Conservation (phyloP, 2,113 vertebrate genomes). For the Myotis yumanensis region DNA sequence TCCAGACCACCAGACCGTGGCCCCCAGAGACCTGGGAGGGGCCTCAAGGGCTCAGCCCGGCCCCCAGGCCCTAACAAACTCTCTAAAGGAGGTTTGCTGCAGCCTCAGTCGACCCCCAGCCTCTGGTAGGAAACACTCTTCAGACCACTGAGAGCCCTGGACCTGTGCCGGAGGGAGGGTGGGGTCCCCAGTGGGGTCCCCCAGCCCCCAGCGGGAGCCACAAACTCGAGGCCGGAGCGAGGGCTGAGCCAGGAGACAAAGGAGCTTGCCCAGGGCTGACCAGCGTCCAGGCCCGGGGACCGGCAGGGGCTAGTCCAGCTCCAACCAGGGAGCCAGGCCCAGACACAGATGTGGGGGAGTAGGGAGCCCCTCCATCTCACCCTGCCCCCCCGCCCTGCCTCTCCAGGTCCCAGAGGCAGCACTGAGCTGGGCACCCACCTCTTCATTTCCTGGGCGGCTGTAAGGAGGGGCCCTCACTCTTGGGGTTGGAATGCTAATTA, state of each 20-base stretch:
- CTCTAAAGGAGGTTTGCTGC: neutral
- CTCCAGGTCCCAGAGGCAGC: too few species aligned
- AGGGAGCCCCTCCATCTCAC: neutral
- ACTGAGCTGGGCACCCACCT: neutral
- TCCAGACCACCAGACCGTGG: neutral
- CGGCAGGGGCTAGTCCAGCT: fast-evolving
- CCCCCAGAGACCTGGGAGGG: neutral
- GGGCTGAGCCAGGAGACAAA: neutral
- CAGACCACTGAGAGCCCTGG: fast-evolving
- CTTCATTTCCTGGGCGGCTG: neutral
- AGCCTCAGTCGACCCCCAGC: neutral
- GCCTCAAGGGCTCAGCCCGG: neutral
- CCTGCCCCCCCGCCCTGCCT: neutral
- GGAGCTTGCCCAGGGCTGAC: neutral
- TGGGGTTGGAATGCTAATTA: neutral
- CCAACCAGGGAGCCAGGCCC: neutral
- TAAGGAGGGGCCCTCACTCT: neutral
- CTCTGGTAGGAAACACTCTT: neutral
- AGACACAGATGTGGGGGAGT: neutral
- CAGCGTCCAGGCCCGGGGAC: fast-evolving
- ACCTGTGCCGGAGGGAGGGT: neutral
- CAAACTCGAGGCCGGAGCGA: fast-evolving
- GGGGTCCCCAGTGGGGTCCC: neutral
- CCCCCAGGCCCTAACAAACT: neutral
- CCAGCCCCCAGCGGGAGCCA: neutral